Base-by-base conservation (phyloP, 2,888 invertebrate genomes). In the Drosophila subsilvestris region DNA sequence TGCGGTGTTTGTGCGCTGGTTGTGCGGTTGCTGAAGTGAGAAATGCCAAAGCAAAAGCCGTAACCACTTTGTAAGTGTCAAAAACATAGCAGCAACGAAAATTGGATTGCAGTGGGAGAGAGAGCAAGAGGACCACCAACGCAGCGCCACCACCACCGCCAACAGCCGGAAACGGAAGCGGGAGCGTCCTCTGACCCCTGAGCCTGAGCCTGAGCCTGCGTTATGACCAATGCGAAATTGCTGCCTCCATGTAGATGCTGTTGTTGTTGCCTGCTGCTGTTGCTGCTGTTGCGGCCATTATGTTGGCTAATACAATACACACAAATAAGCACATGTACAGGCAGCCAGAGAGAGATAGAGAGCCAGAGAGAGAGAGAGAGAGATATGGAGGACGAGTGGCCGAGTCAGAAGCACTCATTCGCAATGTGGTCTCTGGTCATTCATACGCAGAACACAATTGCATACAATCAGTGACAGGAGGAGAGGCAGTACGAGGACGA, bases 281-380 rank as follows among this genome's bases (percentile, higher is more conserved):
- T 59, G 49, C 32, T 71, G 75, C 66, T 69, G 62, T 59, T 80
- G 72, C 73, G 70, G 59, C 79, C 76, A 84, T 86, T 80, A 83
- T 83, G 84, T 86, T 84, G 79, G 86, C 86, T 83, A 83, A 86
- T 83, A 86, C 81, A 83, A 83, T 86, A 86, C 83, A 83, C 78
- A 86, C 84, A 83, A 83, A 83, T 86, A 83, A 83, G 83, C 86
- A 75, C 73, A 83, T 78, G 79, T 73, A 80, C 70, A 68, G 67
- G 47, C 18, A 6, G 32, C n/a, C 29, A 49, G 50, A 32, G 14
- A 14, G 22, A 22, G 22, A 22, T 4, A 22, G 22, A 25, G 25
- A 20, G 20, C 1, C 2, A 20, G 20, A 25, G 25, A 6, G 25
- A 48, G 48, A 18, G 14, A n/a, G 43, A 14, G 43, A 37, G 27